Percentiles rank a stretch among this genome's conserved stretches.
Evolutionary conservation across 2,797 vertebrate species (phyloP).

Genomic region (Gila robusta): DNA sequence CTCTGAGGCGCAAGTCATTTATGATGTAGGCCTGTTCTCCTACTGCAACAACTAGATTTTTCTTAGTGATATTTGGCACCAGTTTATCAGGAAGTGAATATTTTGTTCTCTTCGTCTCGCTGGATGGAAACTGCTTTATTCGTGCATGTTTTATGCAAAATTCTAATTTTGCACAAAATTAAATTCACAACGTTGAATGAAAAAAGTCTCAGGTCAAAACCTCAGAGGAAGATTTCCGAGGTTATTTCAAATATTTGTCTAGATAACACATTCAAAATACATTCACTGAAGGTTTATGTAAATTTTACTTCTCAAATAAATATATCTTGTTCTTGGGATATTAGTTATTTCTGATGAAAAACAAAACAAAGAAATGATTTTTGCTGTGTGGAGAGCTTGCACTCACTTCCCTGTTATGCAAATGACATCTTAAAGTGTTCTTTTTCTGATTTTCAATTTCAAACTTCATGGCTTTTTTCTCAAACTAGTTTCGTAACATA

Average conservation of each 20-base stretch:
- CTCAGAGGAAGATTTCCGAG: background rate
- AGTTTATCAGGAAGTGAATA: background rate
- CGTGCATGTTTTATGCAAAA: background rate
- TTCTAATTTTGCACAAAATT: background rate
- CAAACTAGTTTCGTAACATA: background rate
- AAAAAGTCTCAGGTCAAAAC: background rate
- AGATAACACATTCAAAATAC: background rate
- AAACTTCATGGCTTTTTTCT: background rate
- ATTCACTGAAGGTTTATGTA: background rate
- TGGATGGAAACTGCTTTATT: background rate
- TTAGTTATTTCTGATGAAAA: background rate
- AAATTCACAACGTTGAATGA: background rate
- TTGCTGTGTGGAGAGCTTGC: background rate
- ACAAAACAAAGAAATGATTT: background rate
- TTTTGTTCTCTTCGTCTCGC: background rate
- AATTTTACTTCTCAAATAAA: background rate
- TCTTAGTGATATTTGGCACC: background rate
- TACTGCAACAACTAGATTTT: background rate
- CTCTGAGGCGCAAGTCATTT: background rate
- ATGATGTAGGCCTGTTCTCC: background rate
- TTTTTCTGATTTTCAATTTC: conserved; percentile 16
- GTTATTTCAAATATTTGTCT: background rate
- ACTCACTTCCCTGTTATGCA: background rate
- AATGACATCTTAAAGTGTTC: background rate
- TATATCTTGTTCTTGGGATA: background rate